Conservation (phyloP, 2,797 vertebrate species). For the Coracias cyanogaster region DNA sequence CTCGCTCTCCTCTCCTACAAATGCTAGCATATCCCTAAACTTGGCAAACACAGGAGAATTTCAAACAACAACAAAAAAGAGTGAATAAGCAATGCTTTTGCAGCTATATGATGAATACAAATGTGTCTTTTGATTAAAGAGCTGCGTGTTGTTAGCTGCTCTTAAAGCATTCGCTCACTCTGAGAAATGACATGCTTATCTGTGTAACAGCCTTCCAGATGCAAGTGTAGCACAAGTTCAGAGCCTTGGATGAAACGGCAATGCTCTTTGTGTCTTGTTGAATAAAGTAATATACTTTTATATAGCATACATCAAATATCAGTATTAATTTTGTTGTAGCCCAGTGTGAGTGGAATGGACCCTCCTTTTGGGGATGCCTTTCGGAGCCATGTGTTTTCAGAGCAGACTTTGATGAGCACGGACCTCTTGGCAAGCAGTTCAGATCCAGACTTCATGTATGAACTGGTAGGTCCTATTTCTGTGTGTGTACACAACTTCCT, state of each 20-base stretch:
- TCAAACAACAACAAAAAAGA: neutral
- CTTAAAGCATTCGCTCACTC: neutral
- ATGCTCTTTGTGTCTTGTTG: neutral
- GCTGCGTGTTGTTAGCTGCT: neutral
- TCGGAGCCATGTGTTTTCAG: slow-evolving; percentile 96
- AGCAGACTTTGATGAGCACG: slow-evolving; percentile 98
- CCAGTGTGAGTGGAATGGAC: slow-evolving; percentile 98
- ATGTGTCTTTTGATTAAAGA: neutral
- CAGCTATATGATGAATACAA: slow-evolving; percentile 26
- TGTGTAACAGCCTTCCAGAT: neutral
- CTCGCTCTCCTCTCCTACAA: neutral
- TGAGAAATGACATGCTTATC: neutral
- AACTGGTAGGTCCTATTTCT: slow-evolving; percentile 88
- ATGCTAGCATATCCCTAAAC: neutral
- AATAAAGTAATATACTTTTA: neutral
- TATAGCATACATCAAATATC: neutral
- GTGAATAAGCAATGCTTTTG: slow-evolving; percentile 21
- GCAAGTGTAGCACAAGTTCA: neutral
- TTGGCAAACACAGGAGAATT: neutral
- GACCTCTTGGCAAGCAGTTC: slow-evolving; percentile 95
- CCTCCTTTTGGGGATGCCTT: slow-evolving; percentile 98
- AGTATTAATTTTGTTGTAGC: slow-evolving; percentile 80
- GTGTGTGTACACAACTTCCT: neutral
- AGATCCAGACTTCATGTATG: slow-evolving; percentile 99
- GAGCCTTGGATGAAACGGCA: neutral